phyloP scores from a whole-genome alignment of 2,113 vertebrate genomes.

The Leuciscus idus region DNA sequence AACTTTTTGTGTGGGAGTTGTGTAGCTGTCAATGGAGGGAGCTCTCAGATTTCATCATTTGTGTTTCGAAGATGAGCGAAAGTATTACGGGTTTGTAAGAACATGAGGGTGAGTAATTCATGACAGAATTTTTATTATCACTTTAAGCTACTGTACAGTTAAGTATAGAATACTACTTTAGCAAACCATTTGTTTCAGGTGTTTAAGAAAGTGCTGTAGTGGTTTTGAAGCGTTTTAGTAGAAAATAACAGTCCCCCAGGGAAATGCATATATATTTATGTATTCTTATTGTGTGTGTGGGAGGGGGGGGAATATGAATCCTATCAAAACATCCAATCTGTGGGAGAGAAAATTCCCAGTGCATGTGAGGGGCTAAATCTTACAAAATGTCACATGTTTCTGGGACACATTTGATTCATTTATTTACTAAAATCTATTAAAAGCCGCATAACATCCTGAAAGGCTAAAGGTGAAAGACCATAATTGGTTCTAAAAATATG shows the following conservation, averaged over 20 bases:
- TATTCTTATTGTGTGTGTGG: background rate
- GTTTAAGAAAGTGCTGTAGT: background rate
- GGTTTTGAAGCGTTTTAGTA: background rate
- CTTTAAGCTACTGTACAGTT: background rate
- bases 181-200: background rate
- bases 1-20: too few species aligned
- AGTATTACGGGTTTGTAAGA: too few species aligned
- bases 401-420: background rate
- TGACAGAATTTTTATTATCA: too few species aligned
- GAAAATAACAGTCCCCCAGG: background rate
- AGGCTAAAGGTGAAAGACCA: background rate
- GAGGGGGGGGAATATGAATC: background rate
- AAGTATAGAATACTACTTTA: background rate
- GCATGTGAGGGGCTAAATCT: background rate
- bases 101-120: too few species aligned
- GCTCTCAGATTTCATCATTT: too few species aligned
- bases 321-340: background rate
- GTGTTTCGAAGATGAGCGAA: too few species aligned
- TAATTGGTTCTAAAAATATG: background rate
- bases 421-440: constrained; percentile 8
- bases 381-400: background rate
- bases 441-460: background rate
- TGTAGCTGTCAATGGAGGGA: too few species aligned
- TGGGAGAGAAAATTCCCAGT: background rate
- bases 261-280: background rate